Conservation (phyloP, 2,113 vertebrate genomes). For the Rhegmatorhina hoffmannsi region DNA sequence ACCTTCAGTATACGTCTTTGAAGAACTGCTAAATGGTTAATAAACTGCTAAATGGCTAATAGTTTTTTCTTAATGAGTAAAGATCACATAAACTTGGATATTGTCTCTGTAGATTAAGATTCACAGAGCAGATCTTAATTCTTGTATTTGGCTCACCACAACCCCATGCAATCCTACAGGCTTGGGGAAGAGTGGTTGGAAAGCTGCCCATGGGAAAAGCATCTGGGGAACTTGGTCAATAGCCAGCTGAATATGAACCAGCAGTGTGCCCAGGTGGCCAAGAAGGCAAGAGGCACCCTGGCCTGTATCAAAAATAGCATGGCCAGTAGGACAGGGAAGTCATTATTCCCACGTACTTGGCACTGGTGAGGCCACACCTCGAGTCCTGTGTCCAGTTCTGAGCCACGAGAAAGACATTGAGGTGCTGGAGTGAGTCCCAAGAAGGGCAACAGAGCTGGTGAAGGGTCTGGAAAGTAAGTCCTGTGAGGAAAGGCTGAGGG, state of each 20-base stretch:
- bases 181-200: not conserved
- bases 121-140: not conserved
- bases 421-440: accelerated
- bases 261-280: not conserved
- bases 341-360: accelerated
- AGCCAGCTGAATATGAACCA: not conserved
- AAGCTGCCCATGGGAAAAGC: not conserved
- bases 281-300: not conserved
- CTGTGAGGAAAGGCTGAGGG: not conserved
- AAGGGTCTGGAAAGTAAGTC: not conserved
- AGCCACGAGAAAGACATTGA: not conserved
- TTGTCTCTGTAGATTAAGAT: not conserved
- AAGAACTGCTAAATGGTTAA: not conserved
- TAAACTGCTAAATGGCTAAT: not conserved
- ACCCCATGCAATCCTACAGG: not conserved
- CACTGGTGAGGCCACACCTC: accelerated
- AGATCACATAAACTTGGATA: not conserved
- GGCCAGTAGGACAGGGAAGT: not conserved
- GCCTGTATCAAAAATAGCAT: not conserved
- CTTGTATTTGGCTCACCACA: not conserved
- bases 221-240: not conserved
- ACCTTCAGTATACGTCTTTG: not conserved
- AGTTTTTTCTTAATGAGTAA: not conserved
- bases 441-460: accelerated
- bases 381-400: not conserved